These are phyloP conservation scores for Agraylea sexmaculata DNA, from an alignment of 1,140 invertebrate species.

Conservation along the genomic window DNA sequence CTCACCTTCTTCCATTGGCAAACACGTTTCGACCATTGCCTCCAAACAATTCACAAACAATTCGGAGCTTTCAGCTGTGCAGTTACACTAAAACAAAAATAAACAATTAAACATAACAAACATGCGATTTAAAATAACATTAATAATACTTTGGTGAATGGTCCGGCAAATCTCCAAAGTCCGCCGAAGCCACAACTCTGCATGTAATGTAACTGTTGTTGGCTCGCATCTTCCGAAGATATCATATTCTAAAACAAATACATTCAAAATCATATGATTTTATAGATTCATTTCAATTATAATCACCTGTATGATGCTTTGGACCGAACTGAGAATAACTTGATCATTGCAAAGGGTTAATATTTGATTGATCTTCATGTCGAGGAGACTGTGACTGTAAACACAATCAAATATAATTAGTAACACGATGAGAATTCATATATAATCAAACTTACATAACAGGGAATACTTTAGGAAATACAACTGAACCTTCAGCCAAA, in stretches of 20 bases:
- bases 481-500: slow-evolving; percentile 89
- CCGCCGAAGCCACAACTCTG: slow-evolving; percentile 96
- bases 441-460: slow-evolving; percentile 70
- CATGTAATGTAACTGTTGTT: slow-evolving; percentile 87
- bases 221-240: slow-evolving; percentile 82
- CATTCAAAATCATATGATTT: too few relatives aligned
- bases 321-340: slow-evolving; percentile 83
- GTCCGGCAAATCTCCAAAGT: slow-evolving; percentile 93
- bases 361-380: slow-evolving; percentile 92
- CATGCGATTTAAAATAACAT: slow-evolving; percentile 5
- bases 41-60: slow-evolving; percentile 94
- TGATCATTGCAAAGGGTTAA: slow-evolving; percentile 87
- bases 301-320: slow-evolving; percentile 76
- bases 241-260: slow-evolving; percentile 72
- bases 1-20: slow-evolving; percentile 43
- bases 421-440: neutral
- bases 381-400: slow-evolving; percentile 80
- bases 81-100: slow-evolving; percentile 55
- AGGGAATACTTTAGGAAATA: slow-evolving; percentile 94
- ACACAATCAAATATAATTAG: slow-evolving; percentile 1
- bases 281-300: neutral
- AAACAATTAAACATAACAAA: slow-evolving; percentile 12
- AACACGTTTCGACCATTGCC: slow-evolving; percentile 95
- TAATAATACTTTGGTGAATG: slow-evolving; percentile 66
- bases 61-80: slow-evolving; percentile 87